phyloP scores from a whole-genome alignment of 2,797 vertebrate genomes.

The Linurgus olivaceus region DNA sequence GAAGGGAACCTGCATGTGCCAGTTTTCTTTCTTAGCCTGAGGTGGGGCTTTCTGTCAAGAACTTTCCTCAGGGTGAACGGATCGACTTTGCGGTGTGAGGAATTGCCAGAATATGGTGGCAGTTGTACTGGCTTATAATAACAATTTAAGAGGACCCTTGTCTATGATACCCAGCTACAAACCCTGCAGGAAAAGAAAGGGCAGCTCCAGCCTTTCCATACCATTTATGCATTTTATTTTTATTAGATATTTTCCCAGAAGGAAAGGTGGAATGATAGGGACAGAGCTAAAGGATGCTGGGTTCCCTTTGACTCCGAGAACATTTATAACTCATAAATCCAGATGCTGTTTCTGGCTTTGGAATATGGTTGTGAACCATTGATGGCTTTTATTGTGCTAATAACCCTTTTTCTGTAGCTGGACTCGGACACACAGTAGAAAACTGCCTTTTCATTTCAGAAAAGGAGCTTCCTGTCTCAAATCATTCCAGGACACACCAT shows the following conservation, averaged over 20 bases:
- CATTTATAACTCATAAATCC: neutral
- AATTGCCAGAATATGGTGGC: neutral
- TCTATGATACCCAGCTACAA: neutral
- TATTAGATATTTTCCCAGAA: accelerated
- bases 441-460: neutral
- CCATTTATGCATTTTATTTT: neutral
- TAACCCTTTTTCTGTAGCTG: neutral
- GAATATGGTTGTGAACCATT: neutral
- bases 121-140: neutral
- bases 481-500: neutral
- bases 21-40: neutral
- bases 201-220: neutral
- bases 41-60: neutral
- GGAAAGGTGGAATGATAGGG: neutral
- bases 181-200: neutral
- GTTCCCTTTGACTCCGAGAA: neutral
- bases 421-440: neutral
- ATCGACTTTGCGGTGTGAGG: neutral
- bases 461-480: neutral
- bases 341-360: neutral
- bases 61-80: neutral
- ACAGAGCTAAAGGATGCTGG: neutral
- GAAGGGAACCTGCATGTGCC: neutral
- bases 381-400: neutral
- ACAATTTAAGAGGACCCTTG: neutral